Conservation (phyloP, 2,797 vertebrate species). For the Enteromius viviparus region DNA sequence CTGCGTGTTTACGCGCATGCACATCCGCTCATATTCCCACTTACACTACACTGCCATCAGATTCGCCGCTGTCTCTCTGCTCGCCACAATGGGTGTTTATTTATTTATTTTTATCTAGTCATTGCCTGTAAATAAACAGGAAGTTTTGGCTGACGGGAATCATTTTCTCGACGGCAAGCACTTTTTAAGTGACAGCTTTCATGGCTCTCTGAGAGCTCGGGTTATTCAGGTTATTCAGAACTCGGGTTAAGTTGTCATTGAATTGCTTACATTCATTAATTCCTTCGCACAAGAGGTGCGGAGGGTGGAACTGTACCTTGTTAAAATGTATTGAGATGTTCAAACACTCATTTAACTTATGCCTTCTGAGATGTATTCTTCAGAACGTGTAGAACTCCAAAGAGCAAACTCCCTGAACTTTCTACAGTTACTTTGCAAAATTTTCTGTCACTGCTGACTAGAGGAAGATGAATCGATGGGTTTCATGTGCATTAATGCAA, state of each 20-base stretch:
- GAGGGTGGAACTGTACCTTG: constrained; percentile 32
- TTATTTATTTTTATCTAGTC: constrained; percentile 66
- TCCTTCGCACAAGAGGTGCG: constrained; percentile 17
- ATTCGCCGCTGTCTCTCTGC: constrained; percentile 70
- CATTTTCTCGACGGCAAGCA: constrained; percentile 74
- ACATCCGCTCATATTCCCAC: constrained; percentile 44
- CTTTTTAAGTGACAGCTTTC: constrained; percentile 65
- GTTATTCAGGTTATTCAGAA: constrained; percentile 28
- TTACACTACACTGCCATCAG: constrained; percentile 71
- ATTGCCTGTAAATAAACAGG: constrained; percentile 50
- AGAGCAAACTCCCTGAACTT: not conserved
- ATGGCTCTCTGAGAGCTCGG: constrained; percentile 36
- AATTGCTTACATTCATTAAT: constrained; percentile 32
- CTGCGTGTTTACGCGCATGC: constrained; percentile 73
- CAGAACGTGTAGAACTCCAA: not conserved
- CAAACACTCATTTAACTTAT: constrained; percentile 7
- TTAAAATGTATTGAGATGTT: constrained; percentile 18
- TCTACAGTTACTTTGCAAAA: not conserved
- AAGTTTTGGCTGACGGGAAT: constrained; percentile 69
- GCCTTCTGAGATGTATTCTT: not conserved
- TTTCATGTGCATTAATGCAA: not conserved
- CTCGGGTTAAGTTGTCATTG: constrained; percentile 41
- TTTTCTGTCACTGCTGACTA: not conserved
- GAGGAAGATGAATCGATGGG: not conserved
- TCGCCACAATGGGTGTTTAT: constrained; percentile 80